A percentile compares a stretch with the other conserved stretches of the same genome.
These are phyloP conservation scores for Platysteira castanea DNA, from an alignment of 2,113 vertebrate genomes.

Conservation along the genomic window DNA sequence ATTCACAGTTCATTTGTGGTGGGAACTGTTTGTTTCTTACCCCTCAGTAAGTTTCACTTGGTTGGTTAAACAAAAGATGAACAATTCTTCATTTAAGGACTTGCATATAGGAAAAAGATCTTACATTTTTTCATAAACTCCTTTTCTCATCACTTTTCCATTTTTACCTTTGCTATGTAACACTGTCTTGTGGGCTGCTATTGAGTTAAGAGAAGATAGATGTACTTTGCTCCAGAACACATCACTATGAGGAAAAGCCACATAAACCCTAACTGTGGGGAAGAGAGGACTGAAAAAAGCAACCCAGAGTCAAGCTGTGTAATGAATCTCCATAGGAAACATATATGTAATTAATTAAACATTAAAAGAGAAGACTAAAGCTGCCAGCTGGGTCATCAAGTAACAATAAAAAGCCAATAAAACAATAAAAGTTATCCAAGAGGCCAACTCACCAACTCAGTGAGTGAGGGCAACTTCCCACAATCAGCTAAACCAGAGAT, in stretches of 20 bases:
- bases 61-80: background rate
- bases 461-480: background rate
- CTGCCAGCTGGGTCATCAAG: background rate
- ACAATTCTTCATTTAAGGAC: background rate
- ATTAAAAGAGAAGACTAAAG: background rate
- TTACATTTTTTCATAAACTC: background rate
- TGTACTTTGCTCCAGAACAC: background rate
- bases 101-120: background rate
- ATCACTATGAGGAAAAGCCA: background rate
- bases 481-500: background rate
- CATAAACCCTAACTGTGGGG: background rate
- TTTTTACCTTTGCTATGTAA: background rate
- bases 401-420: background rate
- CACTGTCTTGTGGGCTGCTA: background rate
- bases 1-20: background rate
- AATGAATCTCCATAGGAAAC: background rate
- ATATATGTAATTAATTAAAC: background rate
- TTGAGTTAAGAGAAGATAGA: background rate
- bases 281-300: background rate
- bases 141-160: background rate
- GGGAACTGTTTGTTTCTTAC: background rate
- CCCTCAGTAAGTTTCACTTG: background rate
- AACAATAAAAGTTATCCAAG: background rate
- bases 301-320: background rate
- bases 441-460: background rate